Conservation (phyloP, 2,888 invertebrate species). For the Microctonus hyperodae region DNA sequence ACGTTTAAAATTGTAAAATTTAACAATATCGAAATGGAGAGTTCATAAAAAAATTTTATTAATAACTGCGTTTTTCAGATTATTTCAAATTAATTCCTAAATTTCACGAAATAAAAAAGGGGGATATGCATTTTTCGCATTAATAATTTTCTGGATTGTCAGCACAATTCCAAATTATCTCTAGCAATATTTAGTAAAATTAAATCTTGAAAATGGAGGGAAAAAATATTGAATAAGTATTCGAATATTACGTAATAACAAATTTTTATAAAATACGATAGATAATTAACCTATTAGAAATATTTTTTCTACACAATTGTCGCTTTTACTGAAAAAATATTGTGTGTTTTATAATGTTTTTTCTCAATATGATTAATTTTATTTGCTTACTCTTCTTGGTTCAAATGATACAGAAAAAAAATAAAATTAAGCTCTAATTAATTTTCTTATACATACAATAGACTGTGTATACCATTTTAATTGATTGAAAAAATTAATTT, state of each 20-base stretch:
- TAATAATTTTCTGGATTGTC: too few relatives aligned
- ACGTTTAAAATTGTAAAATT: slow-evolving; percentile 45
- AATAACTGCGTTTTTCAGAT: slow-evolving; percentile 39
- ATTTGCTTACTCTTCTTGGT: neutral
- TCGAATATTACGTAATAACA: slow-evolving; percentile 45
- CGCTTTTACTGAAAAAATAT: slow-evolving; percentile 52
- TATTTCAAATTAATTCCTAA: slow-evolving; percentile 48
- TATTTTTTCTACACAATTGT: slow-evolving; percentile 57
- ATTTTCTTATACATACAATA: neutral
- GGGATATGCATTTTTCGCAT: neutral
- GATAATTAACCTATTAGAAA: slow-evolving; percentile 51
- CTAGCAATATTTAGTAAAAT: neutral
- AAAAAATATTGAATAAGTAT: slow-evolving; percentile 19
- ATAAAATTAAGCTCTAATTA: neutral
- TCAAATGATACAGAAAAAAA: neutral
- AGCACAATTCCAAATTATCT: slow-evolving; percentile 2
- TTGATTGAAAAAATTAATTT: too few relatives aligned
- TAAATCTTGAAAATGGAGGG: neutral
- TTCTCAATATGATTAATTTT: neutral
- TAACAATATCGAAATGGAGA: slow-evolving; percentile 45
- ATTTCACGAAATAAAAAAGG: slow-evolving; percentile 22
- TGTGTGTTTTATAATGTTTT: too few relatives aligned
- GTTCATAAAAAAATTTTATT: slow-evolving; percentile 47
- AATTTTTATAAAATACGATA: slow-evolving; percentile 54
- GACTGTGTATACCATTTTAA: neutral